phyloP scores from a whole-genome alignment of 1,140 invertebrate genomes.

The Fopius arisanus region DNA sequence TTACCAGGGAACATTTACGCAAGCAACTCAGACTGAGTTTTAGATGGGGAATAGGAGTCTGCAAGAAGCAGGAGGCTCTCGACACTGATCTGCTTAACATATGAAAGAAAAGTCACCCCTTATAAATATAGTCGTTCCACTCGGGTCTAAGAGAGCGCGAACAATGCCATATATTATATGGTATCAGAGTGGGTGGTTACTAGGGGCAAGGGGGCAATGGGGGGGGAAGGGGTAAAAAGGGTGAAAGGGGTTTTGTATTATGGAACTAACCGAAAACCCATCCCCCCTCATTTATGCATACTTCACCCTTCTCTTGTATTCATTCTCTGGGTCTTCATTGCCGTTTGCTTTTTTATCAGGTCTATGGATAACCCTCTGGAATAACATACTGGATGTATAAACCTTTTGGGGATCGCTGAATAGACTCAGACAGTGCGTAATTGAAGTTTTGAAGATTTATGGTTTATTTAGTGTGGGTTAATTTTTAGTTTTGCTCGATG shows the following conservation, averaged over 20 bases:
- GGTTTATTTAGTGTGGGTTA: background rate
- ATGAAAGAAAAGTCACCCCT: conserved; percentile 56
- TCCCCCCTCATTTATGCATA: background rate
- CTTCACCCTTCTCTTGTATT: conserved; percentile 19
- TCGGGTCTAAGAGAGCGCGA: conserved; percentile 54
- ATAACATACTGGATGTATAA: conserved; percentile 36
- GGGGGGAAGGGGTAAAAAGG: conserved; percentile 44
- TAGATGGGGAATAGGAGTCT: background rate
- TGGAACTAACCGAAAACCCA: conserved; percentile 36
- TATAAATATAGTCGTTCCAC: conserved; percentile 58
- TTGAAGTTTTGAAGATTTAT: background rate
- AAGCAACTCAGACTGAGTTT: background rate
- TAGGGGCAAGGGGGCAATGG: conserved; percentile 30
- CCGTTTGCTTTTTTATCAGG: conserved; percentile 25
- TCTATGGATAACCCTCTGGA: conserved; percentile 15
- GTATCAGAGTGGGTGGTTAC: conserved; percentile 46
- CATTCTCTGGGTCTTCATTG: conserved; percentile 8
- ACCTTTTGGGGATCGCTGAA: conserved; percentile 23
- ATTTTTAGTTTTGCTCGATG: too few relatives aligned
- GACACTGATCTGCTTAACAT: conserved; percentile 60
- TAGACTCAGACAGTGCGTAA: conserved; percentile 16
- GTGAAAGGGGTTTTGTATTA: conserved; percentile 31
- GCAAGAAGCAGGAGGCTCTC: conserved; percentile 11
- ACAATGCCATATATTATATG: conserved; percentile 59
- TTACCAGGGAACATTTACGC: conserved; percentile 29